Evolutionary conservation across 2,797 vertebrate genomes (phyloP).

Genomic region (Epinephelus awoara): DNA sequence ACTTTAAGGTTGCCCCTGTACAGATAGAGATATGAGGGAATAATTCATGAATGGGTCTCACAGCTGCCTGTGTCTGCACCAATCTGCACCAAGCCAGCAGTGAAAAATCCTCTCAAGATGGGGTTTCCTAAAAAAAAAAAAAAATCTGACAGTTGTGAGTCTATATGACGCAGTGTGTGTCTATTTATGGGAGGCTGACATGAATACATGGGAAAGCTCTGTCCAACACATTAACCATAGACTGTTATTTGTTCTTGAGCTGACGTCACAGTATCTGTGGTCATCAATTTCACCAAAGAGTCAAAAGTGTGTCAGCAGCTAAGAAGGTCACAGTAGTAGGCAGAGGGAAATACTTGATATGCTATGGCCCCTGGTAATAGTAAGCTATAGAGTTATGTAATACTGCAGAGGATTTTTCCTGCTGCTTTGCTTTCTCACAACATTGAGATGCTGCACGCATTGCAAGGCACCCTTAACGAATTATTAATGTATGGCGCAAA

Average conservation of each 20-base stretch:
- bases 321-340: conserved; percentile 58
- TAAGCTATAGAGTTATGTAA: conserved; percentile 84
- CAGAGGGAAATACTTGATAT: conserved; percentile 44
- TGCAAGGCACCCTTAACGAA: conserved; percentile 51
- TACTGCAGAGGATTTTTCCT: conserved; percentile 81
- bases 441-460: conserved; percentile 68
- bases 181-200: not conserved
- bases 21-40: not conserved
- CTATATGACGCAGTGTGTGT: conserved; percentile 20
- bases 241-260: not conserved
- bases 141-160: not conserved
- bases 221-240: not conserved
- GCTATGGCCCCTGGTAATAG: conserved; percentile 65
- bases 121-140: not conserved
- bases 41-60: not conserved
- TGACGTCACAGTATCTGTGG: conserved; percentile 16
- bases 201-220: not conserved
- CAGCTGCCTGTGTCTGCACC: not conserved
- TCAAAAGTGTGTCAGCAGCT: conserved; percentile 66
- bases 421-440: conserved; percentile 71
- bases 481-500: conserved; percentile 70
- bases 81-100: not conserved
- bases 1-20: not conserved
- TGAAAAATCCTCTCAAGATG: not conserved
- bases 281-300: conserved; percentile 26